A percentile compares a stretch with the other conserved stretches of the same genome.
phyloP scores from a whole-genome alignment of 2,888 invertebrate genomes.

The Cephus sareptanus region DNA sequence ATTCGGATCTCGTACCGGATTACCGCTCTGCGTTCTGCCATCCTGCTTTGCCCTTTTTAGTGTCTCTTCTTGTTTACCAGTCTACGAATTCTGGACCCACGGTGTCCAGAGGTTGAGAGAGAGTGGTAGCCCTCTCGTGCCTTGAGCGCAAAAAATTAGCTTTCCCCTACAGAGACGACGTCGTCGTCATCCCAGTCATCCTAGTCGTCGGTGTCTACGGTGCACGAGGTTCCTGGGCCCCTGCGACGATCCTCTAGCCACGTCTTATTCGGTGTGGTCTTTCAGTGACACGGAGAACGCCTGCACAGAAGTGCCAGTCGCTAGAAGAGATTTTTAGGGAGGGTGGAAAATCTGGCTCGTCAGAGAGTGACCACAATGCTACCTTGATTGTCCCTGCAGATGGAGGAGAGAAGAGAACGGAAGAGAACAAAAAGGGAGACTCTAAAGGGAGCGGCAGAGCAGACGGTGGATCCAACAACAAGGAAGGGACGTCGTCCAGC shows the following conservation, averaged over 20 bases:
- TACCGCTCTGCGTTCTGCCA: not conserved
- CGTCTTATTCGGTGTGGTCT: not conserved
- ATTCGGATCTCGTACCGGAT: not conserved
- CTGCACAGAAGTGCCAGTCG: not conserved
- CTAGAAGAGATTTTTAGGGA: slow-evolving; percentile 15
- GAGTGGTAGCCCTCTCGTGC: not conserved
- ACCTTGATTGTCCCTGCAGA: slow-evolving; percentile 58
- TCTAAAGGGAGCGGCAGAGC: slow-evolving; percentile 63
- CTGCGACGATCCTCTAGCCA: not conserved
- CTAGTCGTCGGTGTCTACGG: not conserved
- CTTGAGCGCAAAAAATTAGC: not conserved
- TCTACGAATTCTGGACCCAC: not conserved
- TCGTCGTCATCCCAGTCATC: not conserved
- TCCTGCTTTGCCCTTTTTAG: slow-evolving; percentile 41
- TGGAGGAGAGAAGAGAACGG: slow-evolving; percentile 63
- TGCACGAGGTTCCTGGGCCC: not conserved
- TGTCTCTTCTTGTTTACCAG: slow-evolving; percentile 38
- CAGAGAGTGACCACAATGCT: slow-evolving; percentile 58
- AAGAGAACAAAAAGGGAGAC: slow-evolving; percentile 61
- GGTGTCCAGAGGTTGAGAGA: not conserved
- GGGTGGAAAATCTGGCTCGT: slow-evolving; percentile 45
- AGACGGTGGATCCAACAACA: slow-evolving; percentile 56
- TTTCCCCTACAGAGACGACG: slow-evolving; percentile 2
- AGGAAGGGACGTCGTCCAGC: slow-evolving; percentile 56
- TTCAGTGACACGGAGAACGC: slow-evolving; percentile 4